Evolutionary conservation across 2,888 invertebrate species (phyloP), one percentile per base, ranked within the genome.

Genomic region (Priocnemis perturbator): DNA sequence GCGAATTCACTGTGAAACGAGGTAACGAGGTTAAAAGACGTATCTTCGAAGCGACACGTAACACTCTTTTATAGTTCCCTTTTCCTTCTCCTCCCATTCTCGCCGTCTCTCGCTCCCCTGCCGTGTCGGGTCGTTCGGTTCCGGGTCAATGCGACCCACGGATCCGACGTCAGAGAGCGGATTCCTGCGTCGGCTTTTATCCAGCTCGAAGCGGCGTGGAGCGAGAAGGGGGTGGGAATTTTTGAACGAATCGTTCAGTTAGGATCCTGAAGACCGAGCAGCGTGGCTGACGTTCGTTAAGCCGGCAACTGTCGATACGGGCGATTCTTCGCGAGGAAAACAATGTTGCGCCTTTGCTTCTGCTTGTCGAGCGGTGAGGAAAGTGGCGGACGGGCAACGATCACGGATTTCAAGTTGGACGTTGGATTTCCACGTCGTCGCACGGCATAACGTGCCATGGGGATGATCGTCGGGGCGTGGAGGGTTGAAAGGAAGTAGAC

Each of bases 111-210:
- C 60, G 66, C 69, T 70, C 73, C 69, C 74, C 67, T 72, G 63
- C 63, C 55, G 56, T 26, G 62, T 30, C 50, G 61, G 72, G 73
- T 76, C 80, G 73, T 76, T 73, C 74, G 69, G 73, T 81, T 79
- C 73, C 78, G 75, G 81, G 79, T 79, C 82, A 79, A 75, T 76
- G 73, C 76, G 74, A 82, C 76, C 72, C 62, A n/a, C 71, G 74
- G 71, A 55, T 37, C 37, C 37, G 53, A 68, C 73, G 79, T 75
- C 70, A 73, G 64, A 73, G 64, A 66, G 67, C 73, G 79, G 74
- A 81, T 81, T 77, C 79, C 74, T 73, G 72, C 64, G 59, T 63
- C 64, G 74, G 71, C 73, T 80, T 81, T 76, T 79, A 76, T 81
- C 74, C 75, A 79, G n/a, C n/a, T 79, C 78, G 73, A 75, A 64